These are phyloP conservation scores for Microctonus brassicae DNA, from an alignment of 2,888 invertebrate genomes.

Conservation along the genomic window DNA sequence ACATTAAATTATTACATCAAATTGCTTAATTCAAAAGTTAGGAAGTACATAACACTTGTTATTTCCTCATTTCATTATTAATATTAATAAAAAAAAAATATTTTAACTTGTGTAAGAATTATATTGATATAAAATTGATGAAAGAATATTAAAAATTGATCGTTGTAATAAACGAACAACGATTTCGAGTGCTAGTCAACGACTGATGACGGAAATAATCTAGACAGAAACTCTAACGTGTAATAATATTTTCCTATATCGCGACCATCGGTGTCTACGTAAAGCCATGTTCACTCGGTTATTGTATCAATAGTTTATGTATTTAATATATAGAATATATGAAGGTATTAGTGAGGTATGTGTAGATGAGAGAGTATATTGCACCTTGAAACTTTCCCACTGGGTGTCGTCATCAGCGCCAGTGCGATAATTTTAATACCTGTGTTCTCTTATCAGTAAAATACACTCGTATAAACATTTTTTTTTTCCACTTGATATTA, in stretches of 20 bases:
- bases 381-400: conserved; percentile 15
- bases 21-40: too few relatives aligned
- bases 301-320: conserved; percentile 6
- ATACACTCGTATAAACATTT: not conserved
- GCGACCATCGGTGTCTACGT: conserved; percentile 14
- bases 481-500: not conserved
- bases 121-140: too few relatives aligned
- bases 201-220: not conserved
- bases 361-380: conserved; percentile 1
- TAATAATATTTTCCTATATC: conserved; percentile 42
- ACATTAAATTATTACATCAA: too few relatives aligned
- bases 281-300: conserved; percentile 8
- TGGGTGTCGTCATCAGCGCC: not conserved
- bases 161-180: too few relatives aligned
- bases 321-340: conserved; percentile 6
- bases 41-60: too few relatives aligned
- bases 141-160: too few relatives aligned
- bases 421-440: conserved; percentile 2
- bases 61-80: too few relatives aligned
- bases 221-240: conserved; percentile 27
- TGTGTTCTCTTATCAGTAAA: not conserved
- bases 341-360: not conserved
- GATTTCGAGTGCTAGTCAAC: not conserved
- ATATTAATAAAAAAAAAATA: too few relatives aligned
- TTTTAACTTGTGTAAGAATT: too few relatives aligned